Percentiles rank a stretch among this genome's conserved stretches.
These are phyloP conservation scores for Beroe forskalii DNA, from an alignment of 37 sponge, comb jelly and placozoan genomes.

Conservation along the genomic window DNA sequence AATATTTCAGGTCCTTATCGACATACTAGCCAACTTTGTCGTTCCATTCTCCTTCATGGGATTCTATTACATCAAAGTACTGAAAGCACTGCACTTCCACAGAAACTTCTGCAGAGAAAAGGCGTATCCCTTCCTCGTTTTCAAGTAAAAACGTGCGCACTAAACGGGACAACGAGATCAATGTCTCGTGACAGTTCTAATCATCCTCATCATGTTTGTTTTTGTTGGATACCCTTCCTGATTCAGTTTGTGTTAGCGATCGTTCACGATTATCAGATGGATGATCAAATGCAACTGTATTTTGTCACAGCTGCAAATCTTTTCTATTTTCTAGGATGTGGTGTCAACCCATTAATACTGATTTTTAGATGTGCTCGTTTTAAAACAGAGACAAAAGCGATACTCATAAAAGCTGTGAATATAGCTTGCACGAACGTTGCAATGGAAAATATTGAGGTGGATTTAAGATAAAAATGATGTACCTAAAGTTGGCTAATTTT, in stretches of 20 bases:
- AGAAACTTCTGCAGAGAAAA: neutral
- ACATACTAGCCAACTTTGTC: neutral
- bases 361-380: neutral
- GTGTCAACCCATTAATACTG: constrained; percentile 12
- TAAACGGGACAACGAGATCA: neutral
- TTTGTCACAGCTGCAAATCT: constrained; percentile 40
- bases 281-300: constrained; percentile 14
- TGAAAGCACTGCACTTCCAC: neutral
- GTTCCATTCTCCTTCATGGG: neutral
- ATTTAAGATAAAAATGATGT: too few species aligned
- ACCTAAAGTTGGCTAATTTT: too few species aligned
- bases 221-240: constrained; percentile 6
- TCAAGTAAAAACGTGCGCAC: neutral
- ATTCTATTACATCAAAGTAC: neutral
- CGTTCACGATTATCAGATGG: neutral
- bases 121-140: neutral
- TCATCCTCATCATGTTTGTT: neutral
- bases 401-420: neutral
- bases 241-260: neutral
- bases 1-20: neutral
- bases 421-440: too few species aligned
- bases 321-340: constrained; percentile 56
- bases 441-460: too few species aligned
- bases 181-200: neutral
- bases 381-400: neutral